Conservation (phyloP, 92 coral and sea anemone genomes). For the Desmophyllum pertusum region DNA sequence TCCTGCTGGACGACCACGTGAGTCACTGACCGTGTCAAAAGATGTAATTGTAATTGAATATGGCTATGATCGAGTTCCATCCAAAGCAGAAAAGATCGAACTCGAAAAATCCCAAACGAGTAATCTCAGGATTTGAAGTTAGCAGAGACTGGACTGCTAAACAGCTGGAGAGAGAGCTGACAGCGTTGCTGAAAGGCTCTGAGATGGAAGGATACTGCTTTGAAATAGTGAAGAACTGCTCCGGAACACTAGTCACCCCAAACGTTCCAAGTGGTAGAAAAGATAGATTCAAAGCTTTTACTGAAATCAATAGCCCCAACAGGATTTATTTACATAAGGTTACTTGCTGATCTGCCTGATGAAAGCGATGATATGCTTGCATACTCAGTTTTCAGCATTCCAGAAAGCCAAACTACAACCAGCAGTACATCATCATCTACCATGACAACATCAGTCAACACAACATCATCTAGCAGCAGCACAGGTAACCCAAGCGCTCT, state of each 20-base stretch:
- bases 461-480: constrained; percentile 6
- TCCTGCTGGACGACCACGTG: constrained; percentile 39
- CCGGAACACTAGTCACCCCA: constrained; percentile 56
- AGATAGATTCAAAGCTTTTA: constrained; percentile 53
- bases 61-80: no score
- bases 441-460: not conserved
- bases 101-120: constrained; percentile 61
- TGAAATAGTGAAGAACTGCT: constrained; percentile 51
- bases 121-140: constrained; percentile 41
- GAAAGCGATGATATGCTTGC: constrained; percentile 34
- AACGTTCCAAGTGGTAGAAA: constrained; percentile 48
- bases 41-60: no score
- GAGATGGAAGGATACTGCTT: constrained; percentile 55
- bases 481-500: no score
- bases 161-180: constrained; percentile 39
- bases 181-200: constrained; percentile 48
- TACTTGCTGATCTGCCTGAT: constrained; percentile 46
- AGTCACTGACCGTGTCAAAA: constrained; percentile 30
- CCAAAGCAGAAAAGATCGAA: constrained; percentile 47
- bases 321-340: constrained; percentile 55
- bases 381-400: constrained; percentile 36
- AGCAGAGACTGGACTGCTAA: no score
- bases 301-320: no score
- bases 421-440: not conserved
- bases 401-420: constrained; percentile 30